Evolutionary conservation across 2,797 vertebrate genomes (phyloP).

Genomic region (Acomys russatus): DNA sequence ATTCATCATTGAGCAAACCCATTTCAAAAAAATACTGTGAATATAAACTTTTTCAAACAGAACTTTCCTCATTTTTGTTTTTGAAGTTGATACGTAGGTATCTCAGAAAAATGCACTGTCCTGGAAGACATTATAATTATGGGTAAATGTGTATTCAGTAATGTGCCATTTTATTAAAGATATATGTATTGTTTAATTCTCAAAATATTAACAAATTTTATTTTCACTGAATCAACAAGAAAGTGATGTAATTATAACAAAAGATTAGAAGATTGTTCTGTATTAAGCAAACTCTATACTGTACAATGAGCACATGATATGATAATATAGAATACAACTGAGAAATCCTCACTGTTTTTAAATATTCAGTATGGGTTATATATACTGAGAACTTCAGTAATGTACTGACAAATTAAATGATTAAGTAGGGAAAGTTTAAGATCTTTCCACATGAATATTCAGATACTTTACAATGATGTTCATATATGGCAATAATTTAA

Average conservation of each 20-base stretch:
- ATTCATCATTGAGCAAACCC: constrained; percentile 8
- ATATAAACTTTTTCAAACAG: background rate
- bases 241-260: background rate
- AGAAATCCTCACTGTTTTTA: background rate
- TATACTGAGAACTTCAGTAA: background rate
- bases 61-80: background rate
- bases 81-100: background rate
- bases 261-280: background rate
- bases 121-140: background rate
- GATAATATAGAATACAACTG: background rate
- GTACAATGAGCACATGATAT: background rate
- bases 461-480: background rate
- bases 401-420: constrained; percentile 37
- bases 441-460: background rate
- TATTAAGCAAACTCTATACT: background rate
- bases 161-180: background rate
- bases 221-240: constrained; percentile 24
- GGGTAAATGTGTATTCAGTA: background rate
- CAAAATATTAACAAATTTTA: background rate
- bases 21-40: constrained; percentile 32
- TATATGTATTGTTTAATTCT: background rate
- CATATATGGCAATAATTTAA: constrained; percentile 29
- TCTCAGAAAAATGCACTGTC: background rate
- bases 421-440: background rate
- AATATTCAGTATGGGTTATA: background rate